Conservation (phyloP, 2,888 invertebrate genomes). For the Leucoma salicis region DNA sequence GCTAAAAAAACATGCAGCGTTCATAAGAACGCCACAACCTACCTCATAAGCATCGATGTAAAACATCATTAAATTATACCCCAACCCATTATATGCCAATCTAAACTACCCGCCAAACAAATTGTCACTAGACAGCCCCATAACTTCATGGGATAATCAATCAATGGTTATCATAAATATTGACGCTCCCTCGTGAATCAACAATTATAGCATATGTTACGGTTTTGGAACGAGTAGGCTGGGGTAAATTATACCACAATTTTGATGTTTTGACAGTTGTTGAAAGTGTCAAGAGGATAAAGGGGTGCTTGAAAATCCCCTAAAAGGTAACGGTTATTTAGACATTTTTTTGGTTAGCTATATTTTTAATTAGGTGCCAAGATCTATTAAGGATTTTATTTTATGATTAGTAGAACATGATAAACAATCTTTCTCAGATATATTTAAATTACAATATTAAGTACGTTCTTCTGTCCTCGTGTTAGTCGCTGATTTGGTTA, state of each 20-base stretch:
- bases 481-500: too few relatives aligned
- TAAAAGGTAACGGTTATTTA: background rate
- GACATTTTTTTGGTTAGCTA: too few relatives aligned
- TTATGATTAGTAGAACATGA: too few relatives aligned
- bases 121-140: constrained; percentile 10
- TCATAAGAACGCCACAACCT: too few relatives aligned
- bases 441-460: too few relatives aligned
- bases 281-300: constrained; percentile 8
- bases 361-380: too few relatives aligned
- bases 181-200: constrained; percentile 35
- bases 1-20: too few relatives aligned
- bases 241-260: constrained; percentile 21
- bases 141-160: constrained; percentile 34
- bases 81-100: constrained; percentile 5
- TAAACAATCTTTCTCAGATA: too few relatives aligned
- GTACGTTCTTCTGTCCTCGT: too few relatives aligned
- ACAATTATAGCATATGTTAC: constrained; percentile 62
- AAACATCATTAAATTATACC: constrained; percentile 12
- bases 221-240: constrained; percentile 16
- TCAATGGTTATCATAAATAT: constrained; percentile 37
- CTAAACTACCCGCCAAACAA: constrained; percentile 2
- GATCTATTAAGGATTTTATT: too few relatives aligned
- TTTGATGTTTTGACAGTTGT: constrained; percentile 13
- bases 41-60: too few relatives aligned
- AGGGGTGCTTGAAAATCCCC: background rate